A percentile compares a stretch with the other conserved stretches of the same genome.
Evolutionary conservation across 1,140 invertebrate species (phyloP).

Genomic region (Heliconius hermathena): DNA sequence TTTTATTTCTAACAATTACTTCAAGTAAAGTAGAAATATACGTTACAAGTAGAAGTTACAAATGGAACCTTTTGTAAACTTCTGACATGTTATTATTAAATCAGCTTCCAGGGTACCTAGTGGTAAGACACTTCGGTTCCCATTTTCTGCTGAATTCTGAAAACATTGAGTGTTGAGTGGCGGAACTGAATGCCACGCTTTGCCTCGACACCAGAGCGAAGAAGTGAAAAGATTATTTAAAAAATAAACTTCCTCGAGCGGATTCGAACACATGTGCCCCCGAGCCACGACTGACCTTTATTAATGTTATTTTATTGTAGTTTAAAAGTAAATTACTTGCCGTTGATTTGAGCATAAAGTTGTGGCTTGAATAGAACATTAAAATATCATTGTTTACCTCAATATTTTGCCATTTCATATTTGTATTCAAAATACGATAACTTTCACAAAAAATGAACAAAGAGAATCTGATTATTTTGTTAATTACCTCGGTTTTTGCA

Average conservation of each 20-base stretch:
- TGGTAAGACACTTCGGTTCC: too few relatives aligned
- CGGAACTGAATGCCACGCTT: too few relatives aligned
- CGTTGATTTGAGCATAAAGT: not conserved
- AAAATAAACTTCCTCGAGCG: too few relatives aligned
- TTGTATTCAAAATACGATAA: not conserved
- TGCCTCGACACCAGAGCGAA: too few relatives aligned
- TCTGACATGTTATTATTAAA: not conserved
- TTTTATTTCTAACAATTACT: slow-evolving; percentile 43
- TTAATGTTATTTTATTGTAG: not conserved
- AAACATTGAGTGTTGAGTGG: too few relatives aligned
- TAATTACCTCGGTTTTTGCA: not conserved
- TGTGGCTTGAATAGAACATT: not conserved
- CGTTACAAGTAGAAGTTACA: not conserved
- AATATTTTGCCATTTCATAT: not conserved
- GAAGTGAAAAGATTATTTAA: too few relatives aligned
- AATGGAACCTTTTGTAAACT: not conserved
- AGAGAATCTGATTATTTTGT: not conserved
- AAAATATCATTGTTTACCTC: not conserved
- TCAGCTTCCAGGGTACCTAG: too few relatives aligned
- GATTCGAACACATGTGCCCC: too few relatives aligned
- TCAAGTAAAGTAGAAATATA: slow-evolving; percentile 23
- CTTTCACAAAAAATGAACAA: not conserved
- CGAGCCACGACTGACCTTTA: too few relatives aligned
- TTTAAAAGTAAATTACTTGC: not conserved
- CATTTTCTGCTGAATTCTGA: too few relatives aligned